Conservation (phyloP, 2,797 vertebrate genomes). For the Phataginus tricuspis region DNA sequence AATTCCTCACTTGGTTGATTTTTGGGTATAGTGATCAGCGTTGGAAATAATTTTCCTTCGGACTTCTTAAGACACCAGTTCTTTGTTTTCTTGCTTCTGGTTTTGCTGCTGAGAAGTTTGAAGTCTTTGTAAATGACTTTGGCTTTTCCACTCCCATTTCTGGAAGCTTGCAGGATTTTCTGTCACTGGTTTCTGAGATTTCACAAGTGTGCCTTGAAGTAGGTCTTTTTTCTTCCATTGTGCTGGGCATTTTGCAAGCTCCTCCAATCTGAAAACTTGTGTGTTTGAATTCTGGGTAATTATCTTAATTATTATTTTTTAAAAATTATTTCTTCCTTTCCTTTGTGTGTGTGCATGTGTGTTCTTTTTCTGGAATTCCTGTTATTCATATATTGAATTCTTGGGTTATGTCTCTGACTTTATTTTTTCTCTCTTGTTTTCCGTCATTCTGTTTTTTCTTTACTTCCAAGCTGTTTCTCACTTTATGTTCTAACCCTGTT, state of each 20-base stretch:
- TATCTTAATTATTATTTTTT: no score
- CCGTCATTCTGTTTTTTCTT: no score
- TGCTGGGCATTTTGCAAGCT: not conserved
- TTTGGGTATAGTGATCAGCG: not conserved
- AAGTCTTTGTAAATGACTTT: not conserved
- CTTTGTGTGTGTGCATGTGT: not conserved
- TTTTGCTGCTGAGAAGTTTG: not conserved
- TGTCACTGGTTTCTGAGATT: not conserved
- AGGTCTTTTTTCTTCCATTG: not conserved
- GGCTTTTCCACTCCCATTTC: not conserved
- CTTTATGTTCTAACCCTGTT: not conserved
- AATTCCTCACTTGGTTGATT: not conserved
- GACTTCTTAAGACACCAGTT: not conserved
- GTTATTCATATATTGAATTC: not conserved
- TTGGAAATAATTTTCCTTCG: not conserved
- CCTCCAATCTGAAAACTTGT: not conserved
- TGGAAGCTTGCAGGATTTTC: not conserved
- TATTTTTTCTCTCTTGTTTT: not conserved
- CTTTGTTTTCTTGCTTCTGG: not conserved
- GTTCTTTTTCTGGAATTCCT: not conserved
- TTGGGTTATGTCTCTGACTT: not conserved
- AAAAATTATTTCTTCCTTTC: not conserved
- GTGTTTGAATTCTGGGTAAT: not conserved
- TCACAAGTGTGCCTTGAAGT: not conserved
- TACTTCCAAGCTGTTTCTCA: not conserved